Percentiles rank a stretch among this genome's conserved stretches.
Conservation (phyloP, 2,888 invertebrate genomes). For the Allygus modestus region DNA sequence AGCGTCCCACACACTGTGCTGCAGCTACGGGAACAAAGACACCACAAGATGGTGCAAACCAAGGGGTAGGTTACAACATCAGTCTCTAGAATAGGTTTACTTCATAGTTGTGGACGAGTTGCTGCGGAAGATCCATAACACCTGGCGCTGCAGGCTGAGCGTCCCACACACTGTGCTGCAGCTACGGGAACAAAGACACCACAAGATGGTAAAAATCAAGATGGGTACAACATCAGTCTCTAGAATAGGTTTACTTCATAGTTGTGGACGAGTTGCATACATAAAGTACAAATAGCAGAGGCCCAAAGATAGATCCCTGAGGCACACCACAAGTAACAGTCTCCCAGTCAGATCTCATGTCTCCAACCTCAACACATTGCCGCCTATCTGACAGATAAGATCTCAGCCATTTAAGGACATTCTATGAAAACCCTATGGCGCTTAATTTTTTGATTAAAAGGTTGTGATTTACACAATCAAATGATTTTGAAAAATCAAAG, state of each 20-base stretch:
- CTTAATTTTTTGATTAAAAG: no score
- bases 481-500: not conserved
- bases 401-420: no score
- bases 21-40: slow-evolving; percentile 81
- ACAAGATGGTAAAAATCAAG: slow-evolving; percentile 86
- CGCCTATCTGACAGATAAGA: no score
- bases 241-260: no score
- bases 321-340: no score
- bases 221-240: slow-evolving; percentile 73
- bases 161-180: slow-evolving; percentile 83
- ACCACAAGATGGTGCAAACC: slow-evolving; percentile 85
- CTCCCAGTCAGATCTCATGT: no score
- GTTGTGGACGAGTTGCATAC: no score
- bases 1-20: slow-evolving; percentile 84
- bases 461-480: not conserved
- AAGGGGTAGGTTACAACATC: slow-evolving; percentile 77
- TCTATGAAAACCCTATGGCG: no score
- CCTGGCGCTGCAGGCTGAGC: slow-evolving; percentile 80
- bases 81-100: slow-evolving; percentile 71
- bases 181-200: slow-evolving; percentile 80
- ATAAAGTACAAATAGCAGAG: no score
- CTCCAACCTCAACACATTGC: no score
- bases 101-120: slow-evolving; percentile 83
- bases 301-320: no score
- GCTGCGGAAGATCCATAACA: slow-evolving; percentile 78